Conservation (phyloP, 2,888 invertebrate species). For the Catotricha subobsoleta region DNA sequence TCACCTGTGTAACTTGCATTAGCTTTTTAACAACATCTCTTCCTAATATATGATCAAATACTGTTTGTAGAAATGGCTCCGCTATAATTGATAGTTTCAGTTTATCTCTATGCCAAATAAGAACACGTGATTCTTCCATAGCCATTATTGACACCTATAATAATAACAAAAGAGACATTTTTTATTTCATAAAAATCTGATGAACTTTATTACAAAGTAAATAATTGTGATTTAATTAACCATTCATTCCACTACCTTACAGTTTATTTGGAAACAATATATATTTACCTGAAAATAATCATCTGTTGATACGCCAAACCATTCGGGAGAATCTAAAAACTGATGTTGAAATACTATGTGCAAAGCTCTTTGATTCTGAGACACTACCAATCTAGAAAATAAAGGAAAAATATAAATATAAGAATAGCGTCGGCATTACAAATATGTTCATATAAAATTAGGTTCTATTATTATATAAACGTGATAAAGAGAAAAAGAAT, state of each 20-base stretch:
- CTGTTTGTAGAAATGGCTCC: conserved; percentile 64
- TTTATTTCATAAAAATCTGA: no score
- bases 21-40: conserved; percentile 72
- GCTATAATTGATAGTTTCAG: conserved; percentile 68
- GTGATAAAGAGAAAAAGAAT: no score
- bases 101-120: conserved; percentile 75
- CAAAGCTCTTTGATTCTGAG: conserved; percentile 64
- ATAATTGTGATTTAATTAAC: no score
- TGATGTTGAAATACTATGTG: conserved; percentile 76
- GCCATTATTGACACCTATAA: conserved; percentile 57
- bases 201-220: no score
- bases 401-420: conserved; percentile 5
- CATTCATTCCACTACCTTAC: no score
- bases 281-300: conserved; percentile 72
- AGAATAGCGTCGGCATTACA: neutral
- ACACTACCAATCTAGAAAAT: conserved; percentile 55
- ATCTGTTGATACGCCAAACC: conserved; percentile 75
- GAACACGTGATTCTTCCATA: conserved; percentile 65
- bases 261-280: no score
- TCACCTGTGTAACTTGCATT: conserved; percentile 50
- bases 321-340: conserved; percentile 77
- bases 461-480: no score
- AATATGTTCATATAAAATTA: no score
- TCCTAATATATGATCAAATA: conserved; percentile 72
- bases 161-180: neutral